These are phyloP conservation scores for Promerops cafer DNA, from an alignment of 2,113 vertebrate species.

Conservation along the genomic window DNA sequence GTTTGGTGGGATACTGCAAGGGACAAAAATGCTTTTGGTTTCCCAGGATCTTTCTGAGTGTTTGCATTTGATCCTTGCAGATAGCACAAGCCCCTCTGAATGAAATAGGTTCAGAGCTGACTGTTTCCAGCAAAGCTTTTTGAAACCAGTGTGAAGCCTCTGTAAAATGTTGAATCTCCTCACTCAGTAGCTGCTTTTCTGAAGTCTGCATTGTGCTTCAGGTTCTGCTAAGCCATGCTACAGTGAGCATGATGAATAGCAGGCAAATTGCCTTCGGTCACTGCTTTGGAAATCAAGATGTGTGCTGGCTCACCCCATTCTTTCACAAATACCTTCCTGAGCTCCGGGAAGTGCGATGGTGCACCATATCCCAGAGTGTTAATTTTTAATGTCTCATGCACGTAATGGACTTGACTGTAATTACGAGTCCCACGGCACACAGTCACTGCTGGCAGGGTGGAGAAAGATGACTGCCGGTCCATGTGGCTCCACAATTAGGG, in stretches of 20 bases:
- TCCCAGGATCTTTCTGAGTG: neutral
- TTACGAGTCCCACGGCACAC: neutral
- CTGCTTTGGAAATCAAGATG: conserved; percentile 8
- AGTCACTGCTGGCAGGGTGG: neutral
- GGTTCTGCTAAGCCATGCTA: neutral
- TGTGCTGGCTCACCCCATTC: neutral
- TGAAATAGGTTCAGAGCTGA: neutral
- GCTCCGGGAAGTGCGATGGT: neutral
- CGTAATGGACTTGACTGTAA: conserved; percentile 17
- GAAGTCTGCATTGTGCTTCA: neutral
- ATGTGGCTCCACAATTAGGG: neutral
- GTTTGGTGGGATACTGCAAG: neutral
- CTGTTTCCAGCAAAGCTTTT: neutral
- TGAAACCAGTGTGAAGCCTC: neutral
- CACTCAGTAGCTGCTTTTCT: neutral
- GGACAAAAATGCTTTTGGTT: neutral
- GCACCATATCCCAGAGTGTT: neutral
- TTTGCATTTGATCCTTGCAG: neutral
- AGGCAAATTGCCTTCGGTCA: neutral
- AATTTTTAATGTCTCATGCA: conserved; percentile 32
- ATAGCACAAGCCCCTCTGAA: neutral
- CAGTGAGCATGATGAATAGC: neutral
- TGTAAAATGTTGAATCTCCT: neutral
- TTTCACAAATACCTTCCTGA: neutral
- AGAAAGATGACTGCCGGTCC: neutral